A percentile compares a stretch with the other conserved stretches of the same genome.
These are phyloP conservation scores for Saturnia japonica DNA, from an alignment of 2,888 invertebrate genomes.

Conservation along the genomic window DNA sequence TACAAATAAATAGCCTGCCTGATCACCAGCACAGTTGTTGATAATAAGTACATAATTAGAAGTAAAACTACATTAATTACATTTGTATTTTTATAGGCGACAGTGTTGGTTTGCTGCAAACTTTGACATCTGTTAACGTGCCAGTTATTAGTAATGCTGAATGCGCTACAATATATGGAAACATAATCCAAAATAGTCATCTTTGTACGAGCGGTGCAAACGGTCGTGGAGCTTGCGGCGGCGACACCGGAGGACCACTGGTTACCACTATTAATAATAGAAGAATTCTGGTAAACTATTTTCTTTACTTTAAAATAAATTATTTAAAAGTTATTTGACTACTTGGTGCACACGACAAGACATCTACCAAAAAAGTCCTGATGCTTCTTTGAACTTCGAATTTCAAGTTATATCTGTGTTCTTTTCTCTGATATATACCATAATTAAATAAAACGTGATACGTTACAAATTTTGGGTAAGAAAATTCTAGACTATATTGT, in stretches of 20 bases:
- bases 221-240: slow-evolving; percentile 49
- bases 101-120: slow-evolving; percentile 38
- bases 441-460: too few species aligned
- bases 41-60: neutral
- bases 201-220: slow-evolving; percentile 53
- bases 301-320: too few species aligned
- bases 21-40: neutral
- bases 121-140: slow-evolving; percentile 41
- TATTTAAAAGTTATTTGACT: too few species aligned
- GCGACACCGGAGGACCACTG: slow-evolving; percentile 54
- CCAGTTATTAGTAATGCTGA: slow-evolving; percentile 49
- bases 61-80: neutral
- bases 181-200: slow-evolving; percentile 41
- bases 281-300: slow-evolving; percentile 38
- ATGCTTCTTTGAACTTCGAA: too few species aligned
- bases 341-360: too few species aligned
- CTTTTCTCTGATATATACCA: too few species aligned
- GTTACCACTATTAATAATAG: slow-evolving; percentile 40
- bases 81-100: slow-evolving; percentile 37
- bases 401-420: too few species aligned
- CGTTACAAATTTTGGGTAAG: too few species aligned
- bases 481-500: neutral
- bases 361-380: too few species aligned
- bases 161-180: slow-evolving; percentile 38
- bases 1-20: too few species aligned